phyloP scores from a whole-genome alignment of 2,113 vertebrate genomes.

The Tichodroma muraria region DNA sequence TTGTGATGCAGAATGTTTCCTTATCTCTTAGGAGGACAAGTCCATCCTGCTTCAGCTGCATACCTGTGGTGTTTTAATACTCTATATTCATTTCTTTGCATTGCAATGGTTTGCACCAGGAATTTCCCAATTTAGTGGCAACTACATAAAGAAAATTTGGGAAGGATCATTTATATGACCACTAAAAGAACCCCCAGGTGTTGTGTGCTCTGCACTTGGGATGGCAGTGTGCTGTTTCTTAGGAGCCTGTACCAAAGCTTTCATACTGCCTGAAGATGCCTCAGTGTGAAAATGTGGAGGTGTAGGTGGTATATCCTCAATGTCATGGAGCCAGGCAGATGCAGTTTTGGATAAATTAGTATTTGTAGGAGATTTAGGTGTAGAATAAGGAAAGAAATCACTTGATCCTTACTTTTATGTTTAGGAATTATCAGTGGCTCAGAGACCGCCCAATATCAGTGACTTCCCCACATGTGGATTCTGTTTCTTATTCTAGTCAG shows the following conservation, averaged over 20 bases:
- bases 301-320: neutral
- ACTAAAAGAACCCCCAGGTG: neutral
- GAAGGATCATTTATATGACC: neutral
- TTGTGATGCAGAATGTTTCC: neutral
- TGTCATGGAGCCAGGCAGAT: neutral
- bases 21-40: neutral
- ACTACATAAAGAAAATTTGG: neutral
- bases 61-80: neutral
- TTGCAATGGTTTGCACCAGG: neutral
- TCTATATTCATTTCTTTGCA: fast-evolving
- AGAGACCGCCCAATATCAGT: neutral
- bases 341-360: neutral
- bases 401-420: slow-evolving; percentile 6
- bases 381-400: neutral
- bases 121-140: neutral
- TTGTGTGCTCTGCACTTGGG: neutral
- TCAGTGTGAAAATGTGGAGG: neutral
- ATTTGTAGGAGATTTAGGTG: neutral
- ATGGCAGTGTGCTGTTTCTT: neutral
- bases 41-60: neutral
- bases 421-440: slow-evolving; percentile 16
- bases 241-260: neutral
- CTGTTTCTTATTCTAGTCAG: slow-evolving; percentile 25
- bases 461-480: neutral
- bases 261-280: neutral